phyloP scores from a whole-genome alignment of 2,113 vertebrate species.

The Lagenorhynchus albirostris region DNA sequence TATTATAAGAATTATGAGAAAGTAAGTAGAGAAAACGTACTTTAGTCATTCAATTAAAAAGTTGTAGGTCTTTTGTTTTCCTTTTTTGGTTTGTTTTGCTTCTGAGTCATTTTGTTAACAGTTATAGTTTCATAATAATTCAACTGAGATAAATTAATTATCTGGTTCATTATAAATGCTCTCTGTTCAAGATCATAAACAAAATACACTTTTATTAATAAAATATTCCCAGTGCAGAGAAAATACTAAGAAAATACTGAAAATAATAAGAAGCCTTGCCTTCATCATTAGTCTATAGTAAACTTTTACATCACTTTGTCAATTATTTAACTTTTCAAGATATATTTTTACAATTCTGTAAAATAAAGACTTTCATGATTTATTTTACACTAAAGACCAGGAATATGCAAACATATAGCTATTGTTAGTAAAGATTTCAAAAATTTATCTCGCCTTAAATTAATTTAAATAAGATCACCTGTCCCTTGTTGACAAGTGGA shows the following conservation, averaged over 20 bases:
- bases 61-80: not conserved
- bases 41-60: not conserved
- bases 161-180: not conserved
- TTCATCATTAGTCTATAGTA: not conserved
- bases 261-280: not conserved
- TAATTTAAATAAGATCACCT: not conserved
- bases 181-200: not conserved
- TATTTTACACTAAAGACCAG: constrained; percentile 4
- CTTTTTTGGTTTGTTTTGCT: not conserved
- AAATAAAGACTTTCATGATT: not conserved
- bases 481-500: not conserved
- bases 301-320: not conserved
- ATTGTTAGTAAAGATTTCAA: not conserved
- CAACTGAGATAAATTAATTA: not conserved
- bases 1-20: not conserved
- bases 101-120: constrained; percentile 1
- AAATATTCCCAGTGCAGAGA: not conserved
- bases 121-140: not conserved
- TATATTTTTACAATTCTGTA: not conserved
- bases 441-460: not conserved
- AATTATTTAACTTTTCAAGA: not conserved
- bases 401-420: not conserved
- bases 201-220: not conserved
- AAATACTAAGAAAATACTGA: not conserved
- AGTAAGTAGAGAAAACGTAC: not conserved